These are phyloP conservation scores for Oreocharis arfaki DNA, from an alignment of 2,113 vertebrate species.

Conservation along the genomic window DNA sequence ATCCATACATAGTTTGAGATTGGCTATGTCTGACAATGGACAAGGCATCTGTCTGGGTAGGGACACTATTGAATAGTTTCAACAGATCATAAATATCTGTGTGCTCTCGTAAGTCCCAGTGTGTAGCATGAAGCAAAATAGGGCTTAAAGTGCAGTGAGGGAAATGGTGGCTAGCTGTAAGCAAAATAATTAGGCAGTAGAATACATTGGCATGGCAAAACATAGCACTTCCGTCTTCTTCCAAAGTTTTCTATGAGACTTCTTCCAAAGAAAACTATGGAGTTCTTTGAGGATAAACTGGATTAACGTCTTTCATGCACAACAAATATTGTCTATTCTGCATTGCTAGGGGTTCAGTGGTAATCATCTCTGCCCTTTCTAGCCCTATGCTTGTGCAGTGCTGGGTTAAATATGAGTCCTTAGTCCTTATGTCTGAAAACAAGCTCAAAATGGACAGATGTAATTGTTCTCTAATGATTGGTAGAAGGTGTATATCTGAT, in stretches of 20 bases:
- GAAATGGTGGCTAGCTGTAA: not conserved
- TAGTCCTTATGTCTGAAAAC: not conserved
- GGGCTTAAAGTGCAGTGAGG: not conserved
- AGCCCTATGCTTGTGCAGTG: not conserved
- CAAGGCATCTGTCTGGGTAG: not conserved
- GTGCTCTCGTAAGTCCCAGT: not conserved
- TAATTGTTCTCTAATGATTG: not conserved
- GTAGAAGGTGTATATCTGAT: not conserved
- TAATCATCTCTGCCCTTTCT: not conserved
- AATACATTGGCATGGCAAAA: not conserved
- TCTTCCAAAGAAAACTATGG: not conserved
- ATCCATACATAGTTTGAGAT: accelerated
- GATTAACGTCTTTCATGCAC: not conserved
- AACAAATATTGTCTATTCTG: not conserved
- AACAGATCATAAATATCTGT: not conserved
- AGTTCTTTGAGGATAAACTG: not conserved
- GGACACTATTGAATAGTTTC: not conserved
- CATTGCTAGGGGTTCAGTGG: not conserved
- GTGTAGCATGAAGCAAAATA: not conserved
- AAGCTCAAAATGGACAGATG: not conserved
- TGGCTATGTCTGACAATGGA: not conserved
- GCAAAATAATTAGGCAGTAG: not conserved
- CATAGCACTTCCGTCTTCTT: accelerated
- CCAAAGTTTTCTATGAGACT: not conserved
- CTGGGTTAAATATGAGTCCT: not conserved